phyloP scores from a whole-genome alignment of 2,888 invertebrate genomes.

The Morpho deidamia region DNA sequence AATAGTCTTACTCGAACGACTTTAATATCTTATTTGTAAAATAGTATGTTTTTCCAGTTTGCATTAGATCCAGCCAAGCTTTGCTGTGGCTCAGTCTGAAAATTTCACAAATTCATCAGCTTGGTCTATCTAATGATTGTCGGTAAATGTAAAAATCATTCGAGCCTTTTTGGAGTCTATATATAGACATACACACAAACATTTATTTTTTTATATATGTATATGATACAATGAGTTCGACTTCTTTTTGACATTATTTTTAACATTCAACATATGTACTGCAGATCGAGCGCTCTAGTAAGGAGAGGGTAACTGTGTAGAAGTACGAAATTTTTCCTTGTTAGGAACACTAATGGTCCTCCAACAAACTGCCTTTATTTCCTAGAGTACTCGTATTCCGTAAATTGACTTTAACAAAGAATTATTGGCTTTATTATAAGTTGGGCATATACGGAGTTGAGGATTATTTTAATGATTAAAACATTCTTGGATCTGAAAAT shows the following conservation, averaged over 20 bases:
- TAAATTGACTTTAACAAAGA: constrained; percentile 20
- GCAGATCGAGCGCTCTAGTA: too few species aligned
- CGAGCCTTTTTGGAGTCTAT: neutral
- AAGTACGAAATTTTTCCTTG: constrained; percentile 8
- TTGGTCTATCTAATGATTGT: too few species aligned
- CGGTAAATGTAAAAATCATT: neutral
- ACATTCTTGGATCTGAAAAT: neutral
- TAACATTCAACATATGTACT: too few species aligned
- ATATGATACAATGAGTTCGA: neutral
- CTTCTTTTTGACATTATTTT: neutral
- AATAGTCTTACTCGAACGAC: neutral
- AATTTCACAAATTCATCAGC: too few species aligned
- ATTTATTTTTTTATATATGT: neutral
- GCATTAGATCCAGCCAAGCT: too few species aligned
- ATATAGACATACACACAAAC: too few species aligned
- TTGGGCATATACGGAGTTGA: neutral
- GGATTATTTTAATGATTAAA: neutral
- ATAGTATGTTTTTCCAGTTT: too few species aligned
- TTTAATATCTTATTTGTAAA: neutral
- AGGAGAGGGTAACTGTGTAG: neutral
- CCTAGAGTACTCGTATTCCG: constrained; percentile 26
- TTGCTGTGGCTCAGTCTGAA: too few species aligned
- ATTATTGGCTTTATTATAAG: constrained; percentile 10
- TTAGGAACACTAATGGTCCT: constrained; percentile 26
- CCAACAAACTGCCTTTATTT: constrained; percentile 27